These are phyloP conservation scores for Argya squamiceps DNA, from an alignment of 2,797 vertebrate species.

Conservation along the genomic window DNA sequence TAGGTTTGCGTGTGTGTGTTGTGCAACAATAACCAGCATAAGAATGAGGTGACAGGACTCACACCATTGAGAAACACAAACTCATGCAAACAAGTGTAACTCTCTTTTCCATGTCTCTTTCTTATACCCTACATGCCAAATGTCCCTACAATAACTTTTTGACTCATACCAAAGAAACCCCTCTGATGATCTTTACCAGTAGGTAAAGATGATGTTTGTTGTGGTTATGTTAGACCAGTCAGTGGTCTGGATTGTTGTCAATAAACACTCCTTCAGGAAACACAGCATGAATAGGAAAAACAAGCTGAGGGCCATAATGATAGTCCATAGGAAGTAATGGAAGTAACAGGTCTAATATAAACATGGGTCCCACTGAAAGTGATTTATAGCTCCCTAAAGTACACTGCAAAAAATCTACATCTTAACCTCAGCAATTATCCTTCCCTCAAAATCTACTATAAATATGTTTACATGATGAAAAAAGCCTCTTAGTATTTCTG, in stretches of 20 bases:
- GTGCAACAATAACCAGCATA: background rate
- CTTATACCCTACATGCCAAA: background rate
- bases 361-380: background rate
- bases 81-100: background rate
- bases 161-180: background rate
- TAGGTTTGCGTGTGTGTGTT: background rate
- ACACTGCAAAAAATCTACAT: background rate
- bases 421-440: background rate
- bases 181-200: fast-evolving
- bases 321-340: background rate
- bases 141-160: background rate
- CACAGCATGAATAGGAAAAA: background rate
- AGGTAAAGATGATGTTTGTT: background rate
- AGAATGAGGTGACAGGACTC: background rate
- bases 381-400: background rate
- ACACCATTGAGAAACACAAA: background rate
- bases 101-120: background rate
- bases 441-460: background rate
- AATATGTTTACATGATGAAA: background rate
- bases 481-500: background rate
- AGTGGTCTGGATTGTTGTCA: background rate
- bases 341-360: background rate
- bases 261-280: background rate
- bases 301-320: background rate
- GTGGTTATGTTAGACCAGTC: background rate